Evolutionary conservation across 2,797 vertebrate genomes (phyloP), one percentile per base, ranked within the genome.

Genomic region (Taeniopygia guttata): DNA sequence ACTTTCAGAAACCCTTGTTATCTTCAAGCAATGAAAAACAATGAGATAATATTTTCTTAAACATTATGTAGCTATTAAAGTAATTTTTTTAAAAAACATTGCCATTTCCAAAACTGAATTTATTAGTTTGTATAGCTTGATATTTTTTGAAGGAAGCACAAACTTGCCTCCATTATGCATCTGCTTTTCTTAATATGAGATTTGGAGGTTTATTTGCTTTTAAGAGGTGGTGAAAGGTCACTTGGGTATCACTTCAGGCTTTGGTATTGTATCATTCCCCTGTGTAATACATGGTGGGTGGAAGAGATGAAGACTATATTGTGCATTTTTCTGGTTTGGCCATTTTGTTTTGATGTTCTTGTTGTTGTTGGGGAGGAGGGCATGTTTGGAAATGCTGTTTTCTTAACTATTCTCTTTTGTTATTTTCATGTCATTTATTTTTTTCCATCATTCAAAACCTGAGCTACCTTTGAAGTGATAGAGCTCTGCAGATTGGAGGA

Each of bases 1-100:
- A 60, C 55, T 87, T 91, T 87, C 64, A 88, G 82, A 92, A 96
- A 88, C 32, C 29, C 45, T 74, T 76, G 30, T 91, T 92, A 69
- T 81, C 92, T 94, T 88, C 77, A 95, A 68, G 26, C 70, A 89
- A 43, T 74, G 54, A 94, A 85, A 90, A 93, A 76, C 43, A 84
- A 23, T 68, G 38, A 82, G 22, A 63, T 72, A 80, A 46, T 69
- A 40, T 78, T 84, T 91, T 84, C 62, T 87, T 62, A 92, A 84
- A 45, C 18, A 45, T 74, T 81, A 29, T 86, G 30, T 60, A 83
- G 42, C 36, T 87, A 60, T 80, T 81, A 74, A 70, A 64, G 58
- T 76, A 58, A 30, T 32, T 90, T 87, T 89, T 67, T 64, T n/a
- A 15, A 23, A 82, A 91, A 80, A 60, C 19, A 54, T 13, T 94